Conservation (phyloP, 2,797 vertebrate species). For the Prunella strophiata region DNA sequence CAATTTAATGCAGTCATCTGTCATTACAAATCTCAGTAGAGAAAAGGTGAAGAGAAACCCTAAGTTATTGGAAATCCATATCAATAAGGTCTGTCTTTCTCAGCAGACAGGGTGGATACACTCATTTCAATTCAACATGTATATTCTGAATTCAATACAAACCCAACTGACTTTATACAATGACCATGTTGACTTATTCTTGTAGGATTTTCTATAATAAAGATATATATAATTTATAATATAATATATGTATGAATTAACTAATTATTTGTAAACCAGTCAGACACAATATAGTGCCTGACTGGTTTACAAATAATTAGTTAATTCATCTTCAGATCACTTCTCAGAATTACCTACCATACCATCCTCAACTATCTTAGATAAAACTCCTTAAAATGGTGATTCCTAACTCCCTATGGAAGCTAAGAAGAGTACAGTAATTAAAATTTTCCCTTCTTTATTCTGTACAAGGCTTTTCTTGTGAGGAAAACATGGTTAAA, state of each 20-base stretch:
- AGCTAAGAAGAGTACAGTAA: neutral
- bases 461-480: neutral
- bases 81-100: neutral
- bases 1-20: neutral
- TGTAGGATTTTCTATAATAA: neutral
- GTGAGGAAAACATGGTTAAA: neutral
- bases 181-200: neutral
- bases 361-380: neutral
- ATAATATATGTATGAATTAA: too few relatives aligned
- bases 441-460: rapidly evolving
- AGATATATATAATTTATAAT: too few relatives aligned
- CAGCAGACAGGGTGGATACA: neutral
- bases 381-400: neutral
- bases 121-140: neutral
- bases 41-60: neutral
- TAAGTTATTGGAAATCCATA: neutral
- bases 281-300: neutral
- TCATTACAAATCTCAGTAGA: neutral
- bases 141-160: neutral
- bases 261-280: too few relatives aligned
- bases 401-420: neutral
- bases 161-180: neutral
- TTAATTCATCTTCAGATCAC: neutral
- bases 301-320: neutral
- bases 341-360: neutral